Evolutionary conservation across 2,888 invertebrate genomes (phyloP).

Genomic region (Lydus trimaculatus): DNA sequence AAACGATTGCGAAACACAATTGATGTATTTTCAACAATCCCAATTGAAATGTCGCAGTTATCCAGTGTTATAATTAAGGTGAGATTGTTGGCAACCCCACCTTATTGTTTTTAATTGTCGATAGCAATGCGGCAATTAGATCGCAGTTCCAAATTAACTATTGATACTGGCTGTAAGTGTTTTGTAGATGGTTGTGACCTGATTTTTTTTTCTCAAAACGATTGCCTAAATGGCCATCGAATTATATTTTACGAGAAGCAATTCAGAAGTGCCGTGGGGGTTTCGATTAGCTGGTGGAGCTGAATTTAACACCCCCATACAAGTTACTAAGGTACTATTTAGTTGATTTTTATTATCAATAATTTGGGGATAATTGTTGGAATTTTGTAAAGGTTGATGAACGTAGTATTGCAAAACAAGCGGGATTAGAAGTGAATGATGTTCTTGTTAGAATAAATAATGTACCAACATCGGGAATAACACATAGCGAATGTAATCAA

Average conservation of each 20-base stretch:
- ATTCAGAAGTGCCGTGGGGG: conserved; percentile 74
- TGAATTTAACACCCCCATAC: conserved; percentile 76
- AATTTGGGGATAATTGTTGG: neutral
- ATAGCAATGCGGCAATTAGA: conserved; percentile 42
- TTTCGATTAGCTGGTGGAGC: conserved; percentile 78
- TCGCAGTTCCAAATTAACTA: conserved; percentile 29
- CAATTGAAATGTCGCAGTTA: conserved; percentile 5
- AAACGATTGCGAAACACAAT: conserved; percentile 5
- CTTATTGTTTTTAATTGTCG: conserved; percentile 37
- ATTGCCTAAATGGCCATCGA: conserved; percentile 69
- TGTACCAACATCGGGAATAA: conserved; percentile 69
- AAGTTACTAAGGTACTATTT: conserved; percentile 73
- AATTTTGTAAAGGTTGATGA: conserved; percentile 71
- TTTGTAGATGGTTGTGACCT: conserved; percentile 29
- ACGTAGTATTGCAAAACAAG: conserved; percentile 81
- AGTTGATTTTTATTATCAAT: neutral
- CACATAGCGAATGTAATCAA: conserved; percentile 81
- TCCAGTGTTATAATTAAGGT: conserved; percentile 26
- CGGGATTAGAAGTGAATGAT: conserved; percentile 87
- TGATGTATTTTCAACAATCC: conserved; percentile 9
- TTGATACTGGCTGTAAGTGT: conserved; percentile 12
- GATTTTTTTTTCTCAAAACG: conserved; percentile 9
- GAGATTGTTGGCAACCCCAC: conserved; percentile 36
- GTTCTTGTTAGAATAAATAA: conserved; percentile 80
- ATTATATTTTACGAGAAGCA: conserved; percentile 69